phyloP scores from a whole-genome alignment of 2,113 vertebrate genomes.

The Melanerpes formicivorus region DNA sequence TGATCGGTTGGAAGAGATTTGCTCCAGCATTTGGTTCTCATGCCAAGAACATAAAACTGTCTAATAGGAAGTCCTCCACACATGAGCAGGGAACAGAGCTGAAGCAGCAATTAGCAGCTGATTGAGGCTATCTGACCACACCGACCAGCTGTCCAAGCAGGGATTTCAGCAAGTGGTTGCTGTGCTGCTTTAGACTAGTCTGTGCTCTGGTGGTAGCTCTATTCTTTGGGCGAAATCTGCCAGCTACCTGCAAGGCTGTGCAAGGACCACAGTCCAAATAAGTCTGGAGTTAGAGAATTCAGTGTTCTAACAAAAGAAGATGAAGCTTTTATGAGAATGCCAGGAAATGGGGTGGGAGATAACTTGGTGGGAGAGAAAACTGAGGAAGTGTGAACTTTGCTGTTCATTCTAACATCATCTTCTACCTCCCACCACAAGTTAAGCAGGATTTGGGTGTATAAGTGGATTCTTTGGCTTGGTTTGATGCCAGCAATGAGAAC shows the following conservation, averaged over 20 bases:
- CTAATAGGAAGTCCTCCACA: not conserved
- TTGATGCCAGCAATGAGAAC: constrained; percentile 47
- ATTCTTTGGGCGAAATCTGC: not conserved
- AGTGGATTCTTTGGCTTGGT: constrained; percentile 35
- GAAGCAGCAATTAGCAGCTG: constrained; percentile 3
- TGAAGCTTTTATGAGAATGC: not conserved
- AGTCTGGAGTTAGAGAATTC: not conserved
- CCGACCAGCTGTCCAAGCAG: not conserved
- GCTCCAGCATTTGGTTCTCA: constrained; percentile 78
- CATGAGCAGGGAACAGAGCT: not conserved
- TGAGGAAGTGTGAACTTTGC: not conserved
- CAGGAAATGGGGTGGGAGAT: not conserved
- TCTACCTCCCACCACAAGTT: not conserved
- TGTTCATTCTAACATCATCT: not conserved
- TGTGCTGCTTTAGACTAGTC: not conserved
- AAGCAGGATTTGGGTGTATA: constrained; percentile 6
- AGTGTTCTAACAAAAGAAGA: not conserved
- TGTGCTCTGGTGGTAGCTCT: fast-evolving
- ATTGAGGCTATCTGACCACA: not conserved
- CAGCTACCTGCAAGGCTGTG: not conserved
- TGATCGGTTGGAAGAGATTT: constrained; percentile 85
- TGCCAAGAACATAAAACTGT: constrained; percentile 76
- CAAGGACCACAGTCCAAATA: not conserved
- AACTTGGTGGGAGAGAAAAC: not conserved
- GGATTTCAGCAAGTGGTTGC: not conserved